These are phyloP conservation scores for Notodonta ziczac DNA, from an alignment of 2,888 invertebrate genomes.

Conservation along the genomic window DNA sequence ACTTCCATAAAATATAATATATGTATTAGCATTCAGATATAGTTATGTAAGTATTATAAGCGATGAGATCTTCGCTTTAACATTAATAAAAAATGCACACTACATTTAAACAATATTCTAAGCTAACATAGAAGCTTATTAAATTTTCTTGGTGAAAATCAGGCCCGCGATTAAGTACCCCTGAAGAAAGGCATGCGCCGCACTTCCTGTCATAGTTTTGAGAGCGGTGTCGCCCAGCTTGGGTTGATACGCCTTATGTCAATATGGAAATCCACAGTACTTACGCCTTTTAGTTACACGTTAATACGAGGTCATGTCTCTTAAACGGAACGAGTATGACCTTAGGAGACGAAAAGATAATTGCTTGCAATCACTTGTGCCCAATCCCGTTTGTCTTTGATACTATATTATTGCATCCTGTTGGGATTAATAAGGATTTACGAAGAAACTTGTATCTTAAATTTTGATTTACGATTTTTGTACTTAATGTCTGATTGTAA, in stretches of 20 bases:
- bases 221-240: slow-evolving; percentile 55
- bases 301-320: slow-evolving; percentile 63
- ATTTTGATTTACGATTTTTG: not conserved
- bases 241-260: slow-evolving; percentile 60
- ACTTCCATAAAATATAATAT: too few relatives aligned
- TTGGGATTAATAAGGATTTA: slow-evolving; percentile 29
- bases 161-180: slow-evolving; percentile 52
- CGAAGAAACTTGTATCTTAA: not conserved
- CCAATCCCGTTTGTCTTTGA: slow-evolving; percentile 47
- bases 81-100: too few relatives aligned
- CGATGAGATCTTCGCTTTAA: too few relatives aligned
- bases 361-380: slow-evolving; percentile 60
- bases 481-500: not conserved
- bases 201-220: slow-evolving; percentile 79
- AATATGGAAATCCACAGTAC: slow-evolving; percentile 45
- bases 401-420: slow-evolving; percentile 37
- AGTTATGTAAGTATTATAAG: too few relatives aligned
- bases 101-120: too few relatives aligned
- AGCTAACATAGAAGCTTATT: not conserved
- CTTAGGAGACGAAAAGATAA: slow-evolving; percentile 76
- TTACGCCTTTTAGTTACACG: slow-evolving; percentile 53
- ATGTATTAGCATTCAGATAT: too few relatives aligned
- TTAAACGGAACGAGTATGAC: slow-evolving; percentile 72
- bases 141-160: slow-evolving; percentile 13
- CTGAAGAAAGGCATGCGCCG: slow-evolving; percentile 75